These are phyloP conservation scores for Drosophila vallismaia DNA, from an alignment of 2,888 invertebrate genomes.

Conservation along the genomic window DNA sequence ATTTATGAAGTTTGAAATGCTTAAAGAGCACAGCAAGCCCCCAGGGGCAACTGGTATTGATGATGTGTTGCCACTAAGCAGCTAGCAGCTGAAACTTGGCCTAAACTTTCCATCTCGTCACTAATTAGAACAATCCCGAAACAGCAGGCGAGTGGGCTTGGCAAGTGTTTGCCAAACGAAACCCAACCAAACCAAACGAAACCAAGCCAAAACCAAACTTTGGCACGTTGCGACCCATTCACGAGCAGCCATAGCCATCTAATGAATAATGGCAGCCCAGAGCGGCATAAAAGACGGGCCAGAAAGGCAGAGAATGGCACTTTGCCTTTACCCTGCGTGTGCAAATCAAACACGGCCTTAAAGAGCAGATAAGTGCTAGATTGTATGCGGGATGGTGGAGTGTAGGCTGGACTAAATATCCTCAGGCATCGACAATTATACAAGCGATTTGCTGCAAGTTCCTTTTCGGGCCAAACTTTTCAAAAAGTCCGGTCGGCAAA, in stretches of 20 bases:
- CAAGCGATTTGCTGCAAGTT: slow-evolving; percentile 41
- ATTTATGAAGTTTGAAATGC: slow-evolving; percentile 1
- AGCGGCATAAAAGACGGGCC: slow-evolving; percentile 43
- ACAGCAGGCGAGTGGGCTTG: slow-evolving; percentile 28
- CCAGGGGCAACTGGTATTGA: not conserved
- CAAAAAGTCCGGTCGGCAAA: slow-evolving; percentile 7
- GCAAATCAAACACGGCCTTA: slow-evolving; percentile 46
- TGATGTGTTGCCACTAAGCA: slow-evolving; percentile 1
- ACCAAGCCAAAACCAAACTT: slow-evolving; percentile 12
- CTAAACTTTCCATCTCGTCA: slow-evolving; percentile 27
- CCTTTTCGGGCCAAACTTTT: slow-evolving; percentile 14
- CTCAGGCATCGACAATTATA: slow-evolving; percentile 48
- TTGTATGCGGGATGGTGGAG: not conserved
- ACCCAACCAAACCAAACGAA: slow-evolving; percentile 18
- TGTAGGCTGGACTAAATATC: slow-evolving; percentile 25
- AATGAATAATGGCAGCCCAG: slow-evolving; percentile 61
- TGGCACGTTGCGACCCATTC: slow-evolving; percentile 39
- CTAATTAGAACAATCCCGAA: slow-evolving; percentile 46
- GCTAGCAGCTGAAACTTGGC: slow-evolving; percentile 10
- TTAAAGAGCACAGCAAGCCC: not conserved
- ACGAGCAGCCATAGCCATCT: slow-evolving; percentile 17
- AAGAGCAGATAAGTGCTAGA: not conserved
- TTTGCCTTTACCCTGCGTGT: slow-evolving; percentile 29
- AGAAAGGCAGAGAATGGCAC: slow-evolving; percentile 21
- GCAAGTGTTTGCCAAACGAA: slow-evolving; percentile 14